These are phyloP conservation scores for Lepeophtheirus salmonis DNA, from an alignment of 1,140 invertebrate species.

Conservation along the genomic window DNA sequence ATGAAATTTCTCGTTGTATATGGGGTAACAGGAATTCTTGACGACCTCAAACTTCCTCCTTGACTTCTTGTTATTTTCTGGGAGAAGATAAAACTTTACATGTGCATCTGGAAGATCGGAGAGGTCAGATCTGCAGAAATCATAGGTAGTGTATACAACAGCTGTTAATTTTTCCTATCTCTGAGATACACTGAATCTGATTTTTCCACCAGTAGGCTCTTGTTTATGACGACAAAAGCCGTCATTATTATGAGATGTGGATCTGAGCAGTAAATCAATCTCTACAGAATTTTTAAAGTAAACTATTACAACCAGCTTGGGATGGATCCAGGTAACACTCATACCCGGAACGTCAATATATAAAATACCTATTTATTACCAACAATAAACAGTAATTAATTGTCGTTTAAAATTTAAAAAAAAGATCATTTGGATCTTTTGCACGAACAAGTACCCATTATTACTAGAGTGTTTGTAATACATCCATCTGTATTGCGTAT, in stretches of 20 bases:
- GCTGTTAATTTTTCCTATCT: slow-evolving; percentile 17
- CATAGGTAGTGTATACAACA: slow-evolving; percentile 27
- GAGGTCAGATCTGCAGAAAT: slow-evolving; percentile 68
- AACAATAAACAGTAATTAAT: too few relatives aligned
- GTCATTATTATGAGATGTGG: too few relatives aligned
- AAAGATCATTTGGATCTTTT: too few relatives aligned
- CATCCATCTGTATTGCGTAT: too few relatives aligned
- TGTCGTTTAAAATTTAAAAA: too few relatives aligned
- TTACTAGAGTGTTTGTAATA: too few relatives aligned
- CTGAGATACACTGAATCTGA: slow-evolving; percentile 5
- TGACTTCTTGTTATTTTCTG: slow-evolving; percentile 61
- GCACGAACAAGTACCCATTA: too few relatives aligned
- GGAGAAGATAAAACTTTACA: slow-evolving; percentile 75
- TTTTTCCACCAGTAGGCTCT: slow-evolving; percentile 17
- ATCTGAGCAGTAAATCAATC: background rate
- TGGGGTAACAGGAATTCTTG: slow-evolving; percentile 68
- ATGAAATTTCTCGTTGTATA: slow-evolving; percentile 75
- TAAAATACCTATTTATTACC: too few relatives aligned
- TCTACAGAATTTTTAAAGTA: background rate
- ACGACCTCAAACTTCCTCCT: slow-evolving; percentile 64
- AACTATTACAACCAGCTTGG: too few relatives aligned
- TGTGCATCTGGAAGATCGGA: slow-evolving; percentile 81
- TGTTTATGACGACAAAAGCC: slow-evolving; percentile 5
- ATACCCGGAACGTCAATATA: too few relatives aligned
- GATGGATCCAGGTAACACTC: too few relatives aligned